Base-by-base conservation (phyloP, 2,113 vertebrate species). In the Peromyscus maniculatus region DNA sequence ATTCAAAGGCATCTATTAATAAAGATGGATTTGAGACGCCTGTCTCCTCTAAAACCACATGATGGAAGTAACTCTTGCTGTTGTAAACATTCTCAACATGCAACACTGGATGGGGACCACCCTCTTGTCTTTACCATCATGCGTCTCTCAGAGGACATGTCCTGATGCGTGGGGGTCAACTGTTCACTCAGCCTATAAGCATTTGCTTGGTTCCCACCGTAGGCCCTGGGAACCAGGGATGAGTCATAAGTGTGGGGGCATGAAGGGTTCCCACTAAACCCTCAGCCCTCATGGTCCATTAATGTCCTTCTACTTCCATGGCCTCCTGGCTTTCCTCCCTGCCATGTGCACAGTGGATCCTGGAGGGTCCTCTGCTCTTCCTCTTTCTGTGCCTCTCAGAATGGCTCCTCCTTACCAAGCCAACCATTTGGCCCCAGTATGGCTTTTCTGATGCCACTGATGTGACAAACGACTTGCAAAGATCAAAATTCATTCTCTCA, bases 241-340 rank as follows among this genome's bases (percentile, higher is more conserved):
- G 96, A 98, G 89, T 97, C 93, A 97, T 87, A 88, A 62, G 75
- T 8, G 66, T 72, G 77, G 86, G 17, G 71, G 13, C 36, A 78
- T 92, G 21, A 59, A 16, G 39, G 19, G 1, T 66, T 67, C 82
- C 80, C 49, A 36, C 21, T 6, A 43, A 72, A 36, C 17, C 22
- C 5, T 77, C 36, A 39, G 64, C 39, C 36, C 52, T 22, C 57
- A 11, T 13, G n/a, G 71, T 59, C 71, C 15, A 0, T 4, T 69
- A 89, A 64, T 77, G 62, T 82, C 5, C 24, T 72, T 28, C 28
- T 1, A 7, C 5, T 82, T 66, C 6, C 22, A 1, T 24, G 26
- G 49, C 6, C 33, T 88, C 69, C 49, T 62, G 31, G 57, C 19
- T 39, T 33, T 36, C 74, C 62, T 71, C 82, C 52, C 16, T 39